These are phyloP conservation scores for Drosophila dives DNA, from an alignment of 2,888 invertebrate genomes.

Conservation along the genomic window DNA sequence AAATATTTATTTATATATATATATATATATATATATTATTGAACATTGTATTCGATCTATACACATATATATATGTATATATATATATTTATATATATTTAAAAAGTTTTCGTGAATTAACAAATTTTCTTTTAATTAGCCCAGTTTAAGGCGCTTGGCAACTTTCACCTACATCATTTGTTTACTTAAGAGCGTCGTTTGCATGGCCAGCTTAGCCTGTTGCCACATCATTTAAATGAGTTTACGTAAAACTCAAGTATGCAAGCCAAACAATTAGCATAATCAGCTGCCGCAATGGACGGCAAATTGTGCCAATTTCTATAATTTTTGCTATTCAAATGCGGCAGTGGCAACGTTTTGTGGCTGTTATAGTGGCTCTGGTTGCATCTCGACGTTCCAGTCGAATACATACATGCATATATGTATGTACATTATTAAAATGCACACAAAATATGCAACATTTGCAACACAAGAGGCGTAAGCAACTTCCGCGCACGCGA, in stretches of 20 bases:
- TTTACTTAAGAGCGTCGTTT: conserved; percentile 25
- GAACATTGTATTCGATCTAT: too few relatives aligned
- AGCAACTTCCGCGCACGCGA: conserved; percentile 41
- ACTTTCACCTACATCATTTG: conserved; percentile 51
- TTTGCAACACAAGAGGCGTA: conserved; percentile 28
- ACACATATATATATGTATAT: too few relatives aligned
- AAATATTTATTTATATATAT: neutral
- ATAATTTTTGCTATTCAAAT: conserved; percentile 68
- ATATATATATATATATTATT: neutral
- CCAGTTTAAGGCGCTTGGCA: conserved; percentile 12
- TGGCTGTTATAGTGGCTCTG: conserved; percentile 13
- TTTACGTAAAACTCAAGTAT: conserved; percentile 65
- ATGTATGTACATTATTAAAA: conserved; percentile 16
- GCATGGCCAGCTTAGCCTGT: conserved; percentile 43
- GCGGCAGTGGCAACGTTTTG: conserved; percentile 56
- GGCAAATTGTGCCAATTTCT: conserved; percentile 76
- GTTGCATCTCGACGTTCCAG: conserved; percentile 53
- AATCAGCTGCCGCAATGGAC: conserved; percentile 65
- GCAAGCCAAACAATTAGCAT: conserved; percentile 67
- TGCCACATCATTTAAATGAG: conserved; percentile 43
- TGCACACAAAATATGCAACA: conserved; percentile 30
- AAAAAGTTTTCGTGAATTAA: neutral
- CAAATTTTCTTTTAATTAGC: neutral
- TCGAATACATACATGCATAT: conserved; percentile 7
- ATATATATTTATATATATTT: neutral